Percentiles rank a stretch among this genome's conserved stretches.
phyloP scores from a whole-genome alignment of 2,113 vertebrate species.

The Alces alces region DNA sequence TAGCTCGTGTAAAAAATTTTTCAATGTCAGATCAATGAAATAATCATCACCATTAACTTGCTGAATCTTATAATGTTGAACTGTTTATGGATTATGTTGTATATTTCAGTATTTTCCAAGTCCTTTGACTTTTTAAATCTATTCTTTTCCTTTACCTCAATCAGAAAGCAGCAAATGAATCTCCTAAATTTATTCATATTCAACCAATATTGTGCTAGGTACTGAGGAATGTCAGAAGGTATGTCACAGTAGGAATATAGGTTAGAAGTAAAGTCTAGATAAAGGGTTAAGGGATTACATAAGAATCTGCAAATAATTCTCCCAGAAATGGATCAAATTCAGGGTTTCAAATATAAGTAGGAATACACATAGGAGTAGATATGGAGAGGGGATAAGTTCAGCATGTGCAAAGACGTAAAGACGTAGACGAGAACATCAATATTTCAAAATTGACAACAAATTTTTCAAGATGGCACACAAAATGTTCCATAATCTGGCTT shows the following conservation, averaged over 20 bases:
- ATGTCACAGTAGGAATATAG: not conserved
- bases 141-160: not conserved
- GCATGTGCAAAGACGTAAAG: not conserved
- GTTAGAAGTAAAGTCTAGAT: not conserved
- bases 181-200: not conserved
- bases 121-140: not conserved
- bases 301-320: not conserved
- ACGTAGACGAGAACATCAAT: not conserved
- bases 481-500: not conserved
- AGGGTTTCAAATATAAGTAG: not conserved
- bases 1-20: not conserved
- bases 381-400: not conserved
- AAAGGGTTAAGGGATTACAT: not conserved
- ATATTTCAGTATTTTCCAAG: not conserved
- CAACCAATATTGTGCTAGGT: not conserved
- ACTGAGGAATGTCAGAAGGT: not conserved
- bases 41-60: not conserved
- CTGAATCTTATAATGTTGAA: not conserved
- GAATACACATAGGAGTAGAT: not conserved
- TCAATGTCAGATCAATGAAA: not conserved
- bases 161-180: not conserved
- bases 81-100: not conserved
- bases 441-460: not conserved
- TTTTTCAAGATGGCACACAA: not conserved
- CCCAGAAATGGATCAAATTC: not conserved